phyloP scores from a whole-genome alignment of 2,113 vertebrate genomes.

The Budorcas taxicolor region DNA sequence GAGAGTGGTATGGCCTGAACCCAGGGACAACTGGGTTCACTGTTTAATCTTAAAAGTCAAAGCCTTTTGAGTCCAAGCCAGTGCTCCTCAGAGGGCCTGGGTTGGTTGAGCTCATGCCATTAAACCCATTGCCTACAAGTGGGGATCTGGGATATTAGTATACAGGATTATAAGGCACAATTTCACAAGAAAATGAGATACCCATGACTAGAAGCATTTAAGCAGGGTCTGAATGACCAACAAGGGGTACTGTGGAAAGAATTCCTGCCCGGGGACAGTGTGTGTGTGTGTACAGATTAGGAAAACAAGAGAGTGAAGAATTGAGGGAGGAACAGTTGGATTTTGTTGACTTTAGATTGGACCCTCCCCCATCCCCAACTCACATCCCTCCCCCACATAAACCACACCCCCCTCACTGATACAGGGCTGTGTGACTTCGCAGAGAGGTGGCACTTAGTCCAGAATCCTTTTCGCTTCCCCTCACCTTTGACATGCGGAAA shows the following conservation, averaged over 20 bases:
- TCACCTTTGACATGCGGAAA: not conserved
- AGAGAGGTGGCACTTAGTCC: not conserved
- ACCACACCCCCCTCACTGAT: not conserved
- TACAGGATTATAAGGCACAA: not conserved
- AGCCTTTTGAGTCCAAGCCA: not conserved
- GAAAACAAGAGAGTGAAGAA: not conserved
- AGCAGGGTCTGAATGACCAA: not conserved
- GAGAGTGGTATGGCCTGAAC: not conserved
- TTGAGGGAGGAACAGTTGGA: not conserved
- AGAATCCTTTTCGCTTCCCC: not conserved
- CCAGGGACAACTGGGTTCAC: not conserved
- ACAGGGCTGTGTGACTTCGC: not conserved
- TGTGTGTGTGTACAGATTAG: not conserved
- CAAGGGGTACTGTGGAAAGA: not conserved
- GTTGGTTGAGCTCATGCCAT: not conserved
- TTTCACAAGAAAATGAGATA: not conserved
- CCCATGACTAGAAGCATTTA: not conserved
- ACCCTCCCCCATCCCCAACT: not conserved
- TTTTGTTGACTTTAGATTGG: not conserved
- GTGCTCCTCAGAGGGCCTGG: not conserved
- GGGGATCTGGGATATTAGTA: not conserved
- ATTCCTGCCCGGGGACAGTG: not conserved
- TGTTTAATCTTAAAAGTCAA: not conserved
- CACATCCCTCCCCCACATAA: not conserved
- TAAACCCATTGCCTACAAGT: not conserved